phyloP scores from a whole-genome alignment of 1,140 invertebrate species.

The Drosophila bifasciata region DNA sequence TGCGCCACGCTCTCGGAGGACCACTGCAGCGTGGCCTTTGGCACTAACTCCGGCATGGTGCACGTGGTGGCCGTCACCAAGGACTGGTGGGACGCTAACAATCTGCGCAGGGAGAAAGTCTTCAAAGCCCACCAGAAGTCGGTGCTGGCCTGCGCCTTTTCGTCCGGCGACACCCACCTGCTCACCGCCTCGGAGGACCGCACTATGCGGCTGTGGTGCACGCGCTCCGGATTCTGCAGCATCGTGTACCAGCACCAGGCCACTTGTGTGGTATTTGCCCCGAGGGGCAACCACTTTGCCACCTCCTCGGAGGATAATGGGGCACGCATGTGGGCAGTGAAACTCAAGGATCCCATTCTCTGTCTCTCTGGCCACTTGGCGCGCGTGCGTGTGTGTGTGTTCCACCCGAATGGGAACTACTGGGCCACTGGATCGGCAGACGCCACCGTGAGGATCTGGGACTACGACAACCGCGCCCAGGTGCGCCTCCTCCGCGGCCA shows the following conservation, averaged over 20 bases:
- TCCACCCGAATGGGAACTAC: constrained; percentile 64
- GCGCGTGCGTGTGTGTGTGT: constrained; percentile 36
- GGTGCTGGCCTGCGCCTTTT: constrained; percentile 44
- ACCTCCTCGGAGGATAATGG: constrained; percentile 52
- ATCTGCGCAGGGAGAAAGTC: too few species aligned
- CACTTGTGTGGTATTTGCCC: constrained; percentile 33
- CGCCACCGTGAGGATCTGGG: constrained; percentile 58
- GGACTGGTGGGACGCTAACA: constrained; percentile 10
- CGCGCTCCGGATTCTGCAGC: constrained; percentile 53
- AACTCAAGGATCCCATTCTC: constrained; percentile 20
- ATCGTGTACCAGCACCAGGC: constrained; percentile 53
- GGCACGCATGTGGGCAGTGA: constrained; percentile 57
- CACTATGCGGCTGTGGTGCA: constrained; percentile 56
- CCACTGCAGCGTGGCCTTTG: too few species aligned
- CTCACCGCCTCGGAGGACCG: constrained; percentile 50
- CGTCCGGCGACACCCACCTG: constrained; percentile 46
- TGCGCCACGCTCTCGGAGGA: too few species aligned
- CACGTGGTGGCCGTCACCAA: neutral
- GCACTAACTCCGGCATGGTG: too few species aligned
- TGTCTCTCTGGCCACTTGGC: constrained; percentile 53
- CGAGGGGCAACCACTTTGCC: constrained; percentile 52
- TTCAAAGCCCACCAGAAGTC: constrained; percentile 43
- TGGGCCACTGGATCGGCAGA: constrained; percentile 62
- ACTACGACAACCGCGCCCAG: constrained; percentile 28
- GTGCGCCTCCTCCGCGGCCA: constrained; percentile 57